A percentile compares a stretch with the other conserved stretches of the same genome.
Conservation (phyloP, 1,140 invertebrate species). For the Anadara kagoshimensis region DNA sequence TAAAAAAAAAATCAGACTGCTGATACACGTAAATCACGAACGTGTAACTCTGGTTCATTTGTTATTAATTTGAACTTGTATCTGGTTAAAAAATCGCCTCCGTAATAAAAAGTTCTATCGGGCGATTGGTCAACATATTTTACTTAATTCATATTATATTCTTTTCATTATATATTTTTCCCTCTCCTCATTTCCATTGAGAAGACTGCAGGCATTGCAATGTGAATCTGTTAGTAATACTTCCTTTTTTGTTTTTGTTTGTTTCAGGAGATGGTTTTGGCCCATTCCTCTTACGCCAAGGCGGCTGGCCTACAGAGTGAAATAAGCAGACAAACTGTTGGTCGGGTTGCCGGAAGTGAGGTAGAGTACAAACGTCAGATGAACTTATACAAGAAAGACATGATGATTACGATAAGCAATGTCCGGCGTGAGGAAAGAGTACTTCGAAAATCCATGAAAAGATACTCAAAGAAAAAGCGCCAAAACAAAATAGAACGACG, state of each 20-base stretch:
- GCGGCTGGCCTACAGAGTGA: conserved; percentile 55
- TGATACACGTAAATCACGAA: too few species aligned
- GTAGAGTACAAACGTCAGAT: conserved; percentile 44
- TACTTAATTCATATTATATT: too few species aligned
- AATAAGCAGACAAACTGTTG: conserved; percentile 51
- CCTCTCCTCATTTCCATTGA: too few species aligned
- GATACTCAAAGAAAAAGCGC: conserved; percentile 40
- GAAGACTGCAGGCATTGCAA: too few species aligned
- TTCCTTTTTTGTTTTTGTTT: neutral
- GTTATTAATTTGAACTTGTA: too few species aligned
- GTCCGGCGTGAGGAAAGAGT: conserved; percentile 43
- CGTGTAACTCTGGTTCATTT: too few species aligned
- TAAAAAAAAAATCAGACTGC: too few species aligned
- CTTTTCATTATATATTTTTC: too few species aligned
- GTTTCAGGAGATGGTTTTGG: conserved; percentile 44
- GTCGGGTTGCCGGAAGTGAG: conserved; percentile 51
- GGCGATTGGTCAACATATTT: too few species aligned
- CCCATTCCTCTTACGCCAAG: conserved; percentile 47
- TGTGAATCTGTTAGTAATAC: too few species aligned
- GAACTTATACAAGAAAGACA: conserved; percentile 46
- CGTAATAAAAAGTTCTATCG: too few species aligned
- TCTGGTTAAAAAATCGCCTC: too few species aligned
- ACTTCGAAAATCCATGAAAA: conserved; percentile 41
- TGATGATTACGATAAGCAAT: conserved; percentile 44
- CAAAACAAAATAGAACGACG: conserved; percentile 30